Evolutionary conservation across 2,113 vertebrate genomes (phyloP), one percentile per base, ranked within the genome.

Genomic region (Rhadina sibilatrix): DNA sequence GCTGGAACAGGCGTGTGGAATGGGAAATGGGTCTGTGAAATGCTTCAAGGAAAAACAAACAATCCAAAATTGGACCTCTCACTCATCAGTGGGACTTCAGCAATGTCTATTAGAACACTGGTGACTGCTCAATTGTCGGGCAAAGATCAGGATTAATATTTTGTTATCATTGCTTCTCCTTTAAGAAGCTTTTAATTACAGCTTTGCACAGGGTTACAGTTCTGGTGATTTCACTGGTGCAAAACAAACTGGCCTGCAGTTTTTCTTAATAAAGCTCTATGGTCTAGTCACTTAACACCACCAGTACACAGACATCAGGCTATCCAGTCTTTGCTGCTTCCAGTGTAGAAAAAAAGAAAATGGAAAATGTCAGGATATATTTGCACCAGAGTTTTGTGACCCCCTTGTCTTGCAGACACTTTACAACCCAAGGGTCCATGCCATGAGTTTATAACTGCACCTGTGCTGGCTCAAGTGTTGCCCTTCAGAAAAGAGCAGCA

Each of bases 371-470:
- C 16, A 38, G 31, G 12, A 53, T 63, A 25, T 15, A 31, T 85
- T 82, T 75, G 23, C 4, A 5, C 4, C 22, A 57, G 31, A 52
- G 27, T 54, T 90, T 46, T 63, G 38, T 68, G 28, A 66, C 20
- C 17, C 59, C 47, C 30, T 82, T 33, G 27, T 44, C 59, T 52
- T 70, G 15, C 23, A 74, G 40, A 60, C 7, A 37, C 6, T 52
- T 79, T 35, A 53, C 18, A 84, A 30, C 11, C 18, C 42, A 42
- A 35, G 24, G 3, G 12, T 40, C 42, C 0, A 0, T 37, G 61
- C 9, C n/a, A 12, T 11, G 52, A 82, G 11, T 46, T 63, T 27
- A 33, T 35, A 18, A 9, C 24, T 13, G 15, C 17, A 56, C 33
- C 50, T 82, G 50, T 33, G 46, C 38, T 69, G 53, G 27, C 44